phyloP scores from a whole-genome alignment of 2,797 vertebrate species.

The Pseudomugil tenellus region DNA sequence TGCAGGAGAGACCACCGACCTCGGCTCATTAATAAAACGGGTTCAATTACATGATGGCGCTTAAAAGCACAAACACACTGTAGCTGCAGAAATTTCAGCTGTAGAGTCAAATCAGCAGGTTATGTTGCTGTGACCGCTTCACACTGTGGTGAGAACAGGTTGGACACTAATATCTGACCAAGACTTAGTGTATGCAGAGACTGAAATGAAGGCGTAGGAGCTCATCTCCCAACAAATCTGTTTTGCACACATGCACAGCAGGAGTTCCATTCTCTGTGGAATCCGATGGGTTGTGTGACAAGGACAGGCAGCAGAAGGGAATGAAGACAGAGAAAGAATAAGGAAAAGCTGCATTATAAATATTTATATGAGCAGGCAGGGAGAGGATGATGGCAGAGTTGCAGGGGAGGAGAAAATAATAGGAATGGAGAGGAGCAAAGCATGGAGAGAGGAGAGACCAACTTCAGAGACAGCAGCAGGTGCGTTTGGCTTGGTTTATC shows the following conservation, averaged over 20 bases:
- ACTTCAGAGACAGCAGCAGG: constrained; percentile 69
- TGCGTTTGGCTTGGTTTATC: constrained; percentile 64
- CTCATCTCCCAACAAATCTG: constrained; percentile 44
- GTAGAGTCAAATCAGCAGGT: background rate
- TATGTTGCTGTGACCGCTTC: background rate
- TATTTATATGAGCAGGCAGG: constrained; percentile 72
- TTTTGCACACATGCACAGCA: constrained; percentile 61
- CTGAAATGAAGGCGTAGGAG: constrained; percentile 27
- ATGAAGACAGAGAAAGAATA: constrained; percentile 22
- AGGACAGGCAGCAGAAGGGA: constrained; percentile 29
- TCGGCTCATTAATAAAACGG: too few relatives aligned
- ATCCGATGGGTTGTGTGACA: constrained; percentile 12
- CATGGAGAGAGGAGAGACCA: constrained; percentile 41
- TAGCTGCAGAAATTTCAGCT: too few relatives aligned
- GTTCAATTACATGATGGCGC: too few relatives aligned
- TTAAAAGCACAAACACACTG: background rate
- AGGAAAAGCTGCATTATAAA: constrained; percentile 73
- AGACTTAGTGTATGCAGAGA: constrained; percentile 25
- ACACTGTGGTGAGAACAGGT: constrained; percentile 13
- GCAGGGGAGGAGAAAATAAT: constrained; percentile 45
- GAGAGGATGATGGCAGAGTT: constrained; percentile 49
- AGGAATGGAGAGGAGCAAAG: constrained; percentile 12
- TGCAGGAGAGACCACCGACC: too few relatives aligned
- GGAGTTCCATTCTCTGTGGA: constrained; percentile 48
- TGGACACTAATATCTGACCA: constrained; percentile 32